These are phyloP conservation scores for Pogonognathellus flavescens DNA, from an alignment of 1,140 invertebrate genomes.

Conservation along the genomic window DNA sequence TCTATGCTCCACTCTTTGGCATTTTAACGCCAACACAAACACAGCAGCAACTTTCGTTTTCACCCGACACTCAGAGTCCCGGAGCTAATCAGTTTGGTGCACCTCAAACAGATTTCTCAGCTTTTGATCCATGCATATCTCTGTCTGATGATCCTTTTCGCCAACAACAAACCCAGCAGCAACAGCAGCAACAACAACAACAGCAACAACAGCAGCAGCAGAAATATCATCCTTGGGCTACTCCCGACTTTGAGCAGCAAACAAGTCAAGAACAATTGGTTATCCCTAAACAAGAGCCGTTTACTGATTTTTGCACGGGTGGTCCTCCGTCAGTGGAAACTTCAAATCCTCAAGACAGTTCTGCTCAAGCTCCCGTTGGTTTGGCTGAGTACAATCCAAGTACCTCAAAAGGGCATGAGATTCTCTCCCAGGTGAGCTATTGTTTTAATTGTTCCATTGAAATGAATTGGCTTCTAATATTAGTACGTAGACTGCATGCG, in stretches of 20 bases:
- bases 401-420: constrained; percentile 95
- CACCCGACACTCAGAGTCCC: constrained; percentile 64
- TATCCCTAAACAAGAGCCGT: constrained; percentile 81
- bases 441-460: not conserved
- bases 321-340: constrained; percentile 69
- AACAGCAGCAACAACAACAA: constrained; percentile 65
- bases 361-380: constrained; percentile 73
- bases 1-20: constrained; percentile 75
- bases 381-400: constrained; percentile 93
- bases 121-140: constrained; percentile 64
- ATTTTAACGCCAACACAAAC: constrained; percentile 69
- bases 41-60: constrained; percentile 69
- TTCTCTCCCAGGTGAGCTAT: constrained; percentile 81
- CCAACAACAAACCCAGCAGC: constrained; percentile 62
- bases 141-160: constrained; percentile 68
- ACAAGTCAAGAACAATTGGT: constrained; percentile 70
- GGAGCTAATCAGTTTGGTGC: constrained; percentile 64
- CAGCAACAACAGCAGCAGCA: constrained; percentile 64
- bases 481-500: not conserved
- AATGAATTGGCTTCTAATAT: constrained; percentile 67
- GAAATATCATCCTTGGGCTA: constrained; percentile 67
- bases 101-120: constrained; percentile 64
- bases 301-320: constrained; percentile 72
- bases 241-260: constrained; percentile 64
- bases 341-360: constrained; percentile 67